Evolutionary conservation across 2,888 invertebrate genomes (phyloP).

Genomic region (Athripsodes cinereus): DNA sequence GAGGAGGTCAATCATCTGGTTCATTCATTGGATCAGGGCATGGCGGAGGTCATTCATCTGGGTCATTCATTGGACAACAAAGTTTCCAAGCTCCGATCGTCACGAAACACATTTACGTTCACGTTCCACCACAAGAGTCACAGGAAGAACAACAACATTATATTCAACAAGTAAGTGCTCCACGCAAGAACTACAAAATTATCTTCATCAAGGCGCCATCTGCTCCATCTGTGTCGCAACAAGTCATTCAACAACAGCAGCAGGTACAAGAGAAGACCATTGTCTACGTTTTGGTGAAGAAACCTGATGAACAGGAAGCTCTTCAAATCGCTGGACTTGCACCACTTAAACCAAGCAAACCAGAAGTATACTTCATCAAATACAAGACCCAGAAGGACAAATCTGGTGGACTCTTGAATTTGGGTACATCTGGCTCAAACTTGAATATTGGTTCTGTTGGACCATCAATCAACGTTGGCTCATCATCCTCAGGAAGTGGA

Average conservation of each 20-base stretch:
- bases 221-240: constrained; percentile 68
- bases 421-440: constrained; percentile 33
- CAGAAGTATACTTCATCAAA: constrained; percentile 80
- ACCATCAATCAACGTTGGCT: not conserved
- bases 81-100: constrained; percentile 49
- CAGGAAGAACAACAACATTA: constrained; percentile 63
- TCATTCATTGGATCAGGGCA: constrained; percentile 1
- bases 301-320: constrained; percentile 76
- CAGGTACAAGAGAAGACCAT: constrained; percentile 76
- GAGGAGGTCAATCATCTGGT: constrained; percentile 16
- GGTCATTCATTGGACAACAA: constrained; percentile 29
- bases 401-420: constrained; percentile 28
- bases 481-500: not conserved
- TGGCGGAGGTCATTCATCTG: constrained; percentile 4
- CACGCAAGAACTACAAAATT: constrained; percentile 79
- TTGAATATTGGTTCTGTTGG: not conserved
- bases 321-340: constrained; percentile 64
- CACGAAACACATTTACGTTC: constrained; percentile 78
- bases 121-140: constrained; percentile 77
- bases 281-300: constrained; percentile 77
- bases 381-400: constrained; percentile 63
- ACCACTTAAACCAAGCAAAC: constrained; percentile 72
- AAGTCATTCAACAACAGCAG: constrained; percentile 65
- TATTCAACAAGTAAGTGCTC: constrained; percentile 55
- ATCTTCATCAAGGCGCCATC: constrained; percentile 82